Percentiles rank a stretch among this genome's conserved stretches.
Conservation (phyloP, 2,888 invertebrate species). For the Spatulosminthurus flaviceps region DNA sequence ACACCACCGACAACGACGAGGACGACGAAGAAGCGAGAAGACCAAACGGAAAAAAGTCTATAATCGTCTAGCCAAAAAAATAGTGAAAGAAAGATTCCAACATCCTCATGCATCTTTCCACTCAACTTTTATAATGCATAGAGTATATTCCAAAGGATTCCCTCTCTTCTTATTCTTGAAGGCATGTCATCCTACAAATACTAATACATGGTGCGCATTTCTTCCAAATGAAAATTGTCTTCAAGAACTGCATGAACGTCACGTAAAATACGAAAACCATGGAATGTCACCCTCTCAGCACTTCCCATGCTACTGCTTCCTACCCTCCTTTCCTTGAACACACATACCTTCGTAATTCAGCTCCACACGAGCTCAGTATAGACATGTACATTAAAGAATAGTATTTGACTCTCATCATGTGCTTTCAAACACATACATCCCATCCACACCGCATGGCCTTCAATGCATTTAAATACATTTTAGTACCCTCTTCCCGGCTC, state of each 20-base stretch:
- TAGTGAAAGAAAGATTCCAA: not conserved
- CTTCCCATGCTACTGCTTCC: not conserved
- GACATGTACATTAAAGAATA: too few species aligned
- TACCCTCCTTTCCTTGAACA: not conserved
- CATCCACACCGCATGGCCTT: not conserved
- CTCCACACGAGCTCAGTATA: not conserved
- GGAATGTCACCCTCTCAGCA: slow-evolving; percentile 48
- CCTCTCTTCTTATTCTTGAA: slow-evolving; percentile 15
- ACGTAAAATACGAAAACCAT: slow-evolving; percentile 49
- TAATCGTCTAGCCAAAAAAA: not conserved
- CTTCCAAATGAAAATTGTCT: slow-evolving; percentile 49
- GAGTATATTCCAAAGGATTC: slow-evolving; percentile 1
- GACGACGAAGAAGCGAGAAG: slow-evolving; percentile 15
- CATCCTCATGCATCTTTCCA: slow-evolving; percentile 8
- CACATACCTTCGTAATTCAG: slow-evolving; percentile 20
- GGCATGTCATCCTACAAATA: slow-evolving; percentile 44
- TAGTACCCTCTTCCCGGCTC: not conserved
- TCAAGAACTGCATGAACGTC: slow-evolving; percentile 40
- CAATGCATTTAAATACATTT: slow-evolving; percentile 30
- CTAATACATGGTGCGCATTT: slow-evolving; percentile 45
- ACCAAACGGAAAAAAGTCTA: not conserved
- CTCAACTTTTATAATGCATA: slow-evolving; percentile 18
- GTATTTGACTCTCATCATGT: not conserved
- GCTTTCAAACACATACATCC: not conserved
- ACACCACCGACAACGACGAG: slow-evolving; percentile 21